A percentile compares a stretch with the other conserved stretches of the same genome.
Evolutionary conservation across 2,797 vertebrate genomes (phyloP).

Genomic region (Nyctibius grandis): DNA sequence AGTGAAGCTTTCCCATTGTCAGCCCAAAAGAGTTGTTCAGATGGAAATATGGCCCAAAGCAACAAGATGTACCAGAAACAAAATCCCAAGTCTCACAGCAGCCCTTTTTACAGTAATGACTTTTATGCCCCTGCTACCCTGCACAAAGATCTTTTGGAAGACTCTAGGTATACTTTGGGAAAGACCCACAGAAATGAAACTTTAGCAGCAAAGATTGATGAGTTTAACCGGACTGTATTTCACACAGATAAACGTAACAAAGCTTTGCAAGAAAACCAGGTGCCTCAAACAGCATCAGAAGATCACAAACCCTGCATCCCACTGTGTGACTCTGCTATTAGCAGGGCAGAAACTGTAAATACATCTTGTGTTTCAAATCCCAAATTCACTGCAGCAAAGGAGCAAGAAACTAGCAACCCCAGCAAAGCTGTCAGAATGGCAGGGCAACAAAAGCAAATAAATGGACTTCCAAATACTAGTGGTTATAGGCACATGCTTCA

Average conservation of each 20-base stretch:
- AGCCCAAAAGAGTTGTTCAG: constrained; percentile 84
- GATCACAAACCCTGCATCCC: constrained; percentile 21
- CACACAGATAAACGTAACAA: constrained; percentile 83
- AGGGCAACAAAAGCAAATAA: constrained; percentile 57
- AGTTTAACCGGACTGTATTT: constrained; percentile 92
- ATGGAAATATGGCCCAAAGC: constrained; percentile 75
- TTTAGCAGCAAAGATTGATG: constrained; percentile 90
- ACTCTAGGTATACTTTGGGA: constrained; percentile 61
- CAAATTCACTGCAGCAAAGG: constrained; percentile 8
- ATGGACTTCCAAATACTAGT: constrained; percentile 67
- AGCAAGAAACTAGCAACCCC: constrained; percentile 28
- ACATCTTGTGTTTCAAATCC: background rate
- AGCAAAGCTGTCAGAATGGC: constrained; percentile 16
- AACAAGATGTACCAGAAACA: constrained; percentile 59
- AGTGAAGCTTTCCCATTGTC: constrained; percentile 60
- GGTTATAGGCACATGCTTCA: constrained; percentile 72
- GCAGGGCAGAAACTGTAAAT: constrained; percentile 15
- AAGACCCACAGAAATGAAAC: constrained; percentile 81
- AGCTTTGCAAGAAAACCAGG: constrained; percentile 61
- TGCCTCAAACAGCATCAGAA: constrained; percentile 40
- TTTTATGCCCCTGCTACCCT: background rate
- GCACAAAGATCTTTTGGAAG: constrained; percentile 20
- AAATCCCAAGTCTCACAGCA: constrained; percentile 17
- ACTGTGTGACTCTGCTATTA: background rate
- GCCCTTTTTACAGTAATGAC: constrained; percentile 3